A percentile compares a stretch with the other conserved stretches of the same genome.
Evolutionary conservation across 2,113 vertebrate species (phyloP).

Genomic region (Catharus minimus): DNA sequence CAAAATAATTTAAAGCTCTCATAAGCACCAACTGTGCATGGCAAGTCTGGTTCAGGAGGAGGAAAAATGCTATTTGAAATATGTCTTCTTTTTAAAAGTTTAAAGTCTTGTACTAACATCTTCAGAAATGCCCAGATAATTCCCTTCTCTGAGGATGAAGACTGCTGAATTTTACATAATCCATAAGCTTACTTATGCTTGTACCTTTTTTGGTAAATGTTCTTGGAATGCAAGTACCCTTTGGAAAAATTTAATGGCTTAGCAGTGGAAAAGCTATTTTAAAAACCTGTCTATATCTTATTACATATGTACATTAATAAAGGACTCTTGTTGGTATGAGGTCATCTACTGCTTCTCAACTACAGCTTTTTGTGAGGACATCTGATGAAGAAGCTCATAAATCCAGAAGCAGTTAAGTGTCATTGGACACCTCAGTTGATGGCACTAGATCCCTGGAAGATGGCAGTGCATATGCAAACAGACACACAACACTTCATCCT

Average conservation of each 20-base stretch:
- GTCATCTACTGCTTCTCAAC: not conserved
- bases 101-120: not conserved
- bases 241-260: not conserved
- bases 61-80: not conserved
- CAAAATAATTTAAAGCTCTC: conserved; percentile 12
- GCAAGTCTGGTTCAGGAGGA: not conserved
- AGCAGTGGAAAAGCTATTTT: not conserved
- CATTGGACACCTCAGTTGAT: not conserved
- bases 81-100: not conserved
- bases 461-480: not conserved
- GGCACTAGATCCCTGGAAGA: not conserved
- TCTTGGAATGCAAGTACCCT: not conserved
- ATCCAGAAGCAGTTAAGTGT: not conserved
- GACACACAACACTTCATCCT: not conserved
- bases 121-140: conserved; percentile 10
- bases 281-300: not conserved
- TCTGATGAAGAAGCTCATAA: not conserved
- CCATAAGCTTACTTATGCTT: not conserved
- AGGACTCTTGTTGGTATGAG: not conserved
- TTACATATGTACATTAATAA: not conserved
- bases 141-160: not conserved
- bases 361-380: not conserved
- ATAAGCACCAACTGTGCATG: not conserved
- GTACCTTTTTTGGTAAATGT: not conserved
- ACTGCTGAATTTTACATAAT: conserved; percentile 6